These are phyloP conservation scores for Ectemnius cavifrons DNA, from an alignment of 2,888 invertebrate genomes.

Conservation along the genomic window DNA sequence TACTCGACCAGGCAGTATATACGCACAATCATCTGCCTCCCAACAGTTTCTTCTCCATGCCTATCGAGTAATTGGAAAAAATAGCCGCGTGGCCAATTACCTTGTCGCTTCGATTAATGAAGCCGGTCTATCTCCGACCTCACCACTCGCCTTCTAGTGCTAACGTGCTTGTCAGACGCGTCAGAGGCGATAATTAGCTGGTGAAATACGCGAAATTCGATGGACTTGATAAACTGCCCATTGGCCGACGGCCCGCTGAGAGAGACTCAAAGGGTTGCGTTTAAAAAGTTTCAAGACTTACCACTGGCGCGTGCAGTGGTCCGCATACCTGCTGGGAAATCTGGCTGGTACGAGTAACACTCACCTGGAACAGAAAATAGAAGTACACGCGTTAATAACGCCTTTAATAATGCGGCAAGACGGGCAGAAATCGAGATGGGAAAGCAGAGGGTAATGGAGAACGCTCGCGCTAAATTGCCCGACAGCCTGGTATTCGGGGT, in stretches of 20 bases:
- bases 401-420: not conserved
- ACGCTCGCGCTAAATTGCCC: too few relatives aligned
- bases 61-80: conserved; percentile 28
- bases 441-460: too few relatives aligned
- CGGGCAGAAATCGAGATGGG: too few relatives aligned
- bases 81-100: conserved; percentile 20
- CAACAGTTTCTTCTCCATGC: conserved; percentile 16
- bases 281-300: too few relatives aligned
- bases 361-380: conserved; percentile 4
- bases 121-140: conserved; percentile 23
- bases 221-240: not conserved
- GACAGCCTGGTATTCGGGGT: too few relatives aligned
- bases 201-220: not conserved
- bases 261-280: too few relatives aligned
- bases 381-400: conserved; percentile 7
- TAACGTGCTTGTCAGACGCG: not conserved
- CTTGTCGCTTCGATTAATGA: conserved; percentile 17
- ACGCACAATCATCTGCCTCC: conserved; percentile 9
- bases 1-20: conserved; percentile 27
- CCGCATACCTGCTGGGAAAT: too few relatives aligned
- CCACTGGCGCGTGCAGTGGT: too few relatives aligned
- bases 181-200: not conserved
- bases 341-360: not conserved
- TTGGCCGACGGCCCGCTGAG: not conserved
- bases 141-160: conserved; percentile 12